These are phyloP conservation scores for Oppia nitens DNA, from an alignment of 1,140 invertebrate species.

Conservation along the genomic window DNA sequence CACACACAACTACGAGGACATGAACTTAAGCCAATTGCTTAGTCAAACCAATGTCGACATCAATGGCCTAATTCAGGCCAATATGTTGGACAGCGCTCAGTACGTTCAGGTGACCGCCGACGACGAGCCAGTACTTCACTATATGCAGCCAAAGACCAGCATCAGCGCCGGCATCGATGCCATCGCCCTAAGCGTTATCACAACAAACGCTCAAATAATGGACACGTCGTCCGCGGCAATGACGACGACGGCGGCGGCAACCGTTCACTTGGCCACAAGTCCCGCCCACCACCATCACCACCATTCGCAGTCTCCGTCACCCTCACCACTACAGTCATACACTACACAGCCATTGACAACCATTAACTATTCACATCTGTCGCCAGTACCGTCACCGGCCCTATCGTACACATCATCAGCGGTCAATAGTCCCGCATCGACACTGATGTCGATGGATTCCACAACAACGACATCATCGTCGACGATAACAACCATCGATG, in stretches of 20 bases:
- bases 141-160: not conserved
- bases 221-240: not conserved
- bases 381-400: not conserved
- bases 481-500: not conserved
- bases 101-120: not conserved
- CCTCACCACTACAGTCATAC: not conserved
- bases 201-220: not conserved
- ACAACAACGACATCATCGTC: not conserved
- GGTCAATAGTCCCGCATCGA: not conserved
- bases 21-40: not conserved
- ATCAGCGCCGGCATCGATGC: not conserved
- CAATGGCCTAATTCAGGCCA: not conserved
- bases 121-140: not conserved
- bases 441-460: not conserved
- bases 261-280: too few species aligned
- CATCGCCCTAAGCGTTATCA: not conserved
- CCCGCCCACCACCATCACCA: too few species aligned
- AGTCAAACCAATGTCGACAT: not conserved
- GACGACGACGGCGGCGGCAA: too few species aligned
- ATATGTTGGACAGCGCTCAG: not conserved
- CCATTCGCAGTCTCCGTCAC: too few species aligned
- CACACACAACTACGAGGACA: not conserved
- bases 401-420: not conserved
- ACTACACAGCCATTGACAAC: not conserved
- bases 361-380: not conserved